These are phyloP conservation scores for Hypotaenidia philippensis DNA, from an alignment of 2,797 vertebrate species.

Conservation along the genomic window DNA sequence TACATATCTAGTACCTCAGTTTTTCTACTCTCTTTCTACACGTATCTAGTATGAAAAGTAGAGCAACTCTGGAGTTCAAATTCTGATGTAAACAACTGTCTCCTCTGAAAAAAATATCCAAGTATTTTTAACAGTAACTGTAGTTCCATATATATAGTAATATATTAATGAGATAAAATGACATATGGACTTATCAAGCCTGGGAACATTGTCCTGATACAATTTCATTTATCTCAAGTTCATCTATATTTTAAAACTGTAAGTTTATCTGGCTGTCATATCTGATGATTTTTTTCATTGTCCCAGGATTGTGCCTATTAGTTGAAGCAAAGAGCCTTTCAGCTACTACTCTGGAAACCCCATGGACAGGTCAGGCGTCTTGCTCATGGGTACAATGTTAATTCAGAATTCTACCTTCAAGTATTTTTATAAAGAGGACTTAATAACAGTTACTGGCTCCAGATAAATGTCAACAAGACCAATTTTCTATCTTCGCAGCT, in stretches of 20 bases:
- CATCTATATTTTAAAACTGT: neutral
- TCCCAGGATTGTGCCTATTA: neutral
- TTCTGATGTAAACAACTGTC: neutral
- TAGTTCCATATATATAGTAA: neutral
- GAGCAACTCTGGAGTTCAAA: neutral
- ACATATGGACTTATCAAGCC: neutral
- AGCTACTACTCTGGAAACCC: neutral
- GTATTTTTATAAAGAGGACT: neutral
- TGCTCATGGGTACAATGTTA: neutral
- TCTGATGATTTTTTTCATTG: neutral
- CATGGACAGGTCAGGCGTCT: accelerated
- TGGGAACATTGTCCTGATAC: neutral
- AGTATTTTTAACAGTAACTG: neutral
- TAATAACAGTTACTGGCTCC: neutral
- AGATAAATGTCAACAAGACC: neutral
- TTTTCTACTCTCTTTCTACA: neutral
- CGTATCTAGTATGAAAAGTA: neutral
- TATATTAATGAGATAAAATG: neutral
- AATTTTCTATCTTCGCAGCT: neutral
- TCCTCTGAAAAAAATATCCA: neutral
- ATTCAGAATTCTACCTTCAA: neutral
- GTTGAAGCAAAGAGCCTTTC: neutral
- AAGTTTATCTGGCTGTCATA: neutral
- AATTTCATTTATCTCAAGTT: neutral
- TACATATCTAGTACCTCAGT: neutral